These are phyloP conservation scores for Petaurus breviceps DNA, from an alignment of 2,113 vertebrate species.

Conservation along the genomic window DNA sequence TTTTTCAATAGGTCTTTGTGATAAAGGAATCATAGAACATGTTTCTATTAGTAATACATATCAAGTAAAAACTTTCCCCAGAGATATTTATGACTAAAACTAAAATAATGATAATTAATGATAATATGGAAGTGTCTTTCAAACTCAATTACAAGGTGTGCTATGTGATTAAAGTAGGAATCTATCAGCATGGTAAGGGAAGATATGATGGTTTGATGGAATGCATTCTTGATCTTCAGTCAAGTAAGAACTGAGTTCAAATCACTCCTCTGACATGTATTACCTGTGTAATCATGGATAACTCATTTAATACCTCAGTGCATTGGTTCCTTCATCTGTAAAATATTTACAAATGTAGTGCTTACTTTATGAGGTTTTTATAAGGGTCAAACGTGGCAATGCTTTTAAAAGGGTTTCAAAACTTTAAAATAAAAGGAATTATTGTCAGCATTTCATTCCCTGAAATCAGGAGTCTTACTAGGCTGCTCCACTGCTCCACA, in stretches of 20 bases:
- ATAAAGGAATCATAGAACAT: not conserved
- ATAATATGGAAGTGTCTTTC: not conserved
- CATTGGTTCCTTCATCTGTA: not conserved
- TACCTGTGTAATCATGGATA: not conserved
- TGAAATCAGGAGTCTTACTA: not conserved
- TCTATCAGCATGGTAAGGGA: not conserved
- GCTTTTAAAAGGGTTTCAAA: not conserved
- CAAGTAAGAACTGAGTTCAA: not conserved
- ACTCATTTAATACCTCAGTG: not conserved
- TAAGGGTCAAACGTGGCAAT: not conserved
- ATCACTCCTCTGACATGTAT: not conserved
- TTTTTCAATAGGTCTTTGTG: not conserved
- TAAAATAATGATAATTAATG: not conserved
- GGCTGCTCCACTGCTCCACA: not conserved
- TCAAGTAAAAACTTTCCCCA: not conserved
- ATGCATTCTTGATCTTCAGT: not conserved
- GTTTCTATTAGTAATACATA: not conserved
- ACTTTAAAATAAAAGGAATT: not conserved
- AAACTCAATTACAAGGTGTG: not conserved
- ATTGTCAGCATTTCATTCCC: not conserved
- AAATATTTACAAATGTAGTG: not conserved
- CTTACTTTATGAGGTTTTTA: not conserved
- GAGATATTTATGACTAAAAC: not conserved
- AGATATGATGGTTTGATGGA: not conserved
- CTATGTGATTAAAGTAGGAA: not conserved